Percentiles rank a stretch among this genome's conserved stretches.
These are phyloP conservation scores for Phodopus roborovskii DNA, from an alignment of 2,113 vertebrate species.

Conservation along the genomic window DNA sequence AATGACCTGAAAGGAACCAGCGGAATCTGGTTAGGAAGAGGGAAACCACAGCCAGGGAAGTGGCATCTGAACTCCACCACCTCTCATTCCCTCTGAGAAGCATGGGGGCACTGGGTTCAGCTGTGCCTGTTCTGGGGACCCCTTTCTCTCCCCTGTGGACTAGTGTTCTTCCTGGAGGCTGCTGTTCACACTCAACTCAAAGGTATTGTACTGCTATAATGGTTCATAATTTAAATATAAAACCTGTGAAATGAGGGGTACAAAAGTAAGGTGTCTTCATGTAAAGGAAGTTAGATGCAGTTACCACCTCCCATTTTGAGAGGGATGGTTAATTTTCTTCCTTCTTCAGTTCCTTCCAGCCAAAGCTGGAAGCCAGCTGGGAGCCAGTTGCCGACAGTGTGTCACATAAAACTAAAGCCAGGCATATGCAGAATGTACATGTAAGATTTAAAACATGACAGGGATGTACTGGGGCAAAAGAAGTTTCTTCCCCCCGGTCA, in stretches of 20 bases:
- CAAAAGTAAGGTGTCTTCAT: not conserved
- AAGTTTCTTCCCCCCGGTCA: too few relatives aligned
- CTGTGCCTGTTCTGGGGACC: too few relatives aligned
- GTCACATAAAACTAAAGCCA: too few relatives aligned
- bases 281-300: not conserved
- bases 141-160: rapidly evolving
- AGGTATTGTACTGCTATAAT: not conserved
- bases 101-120: too few relatives aligned
- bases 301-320: not conserved
- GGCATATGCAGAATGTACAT: too few relatives aligned
- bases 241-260: not conserved
- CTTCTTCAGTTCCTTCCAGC: not conserved
- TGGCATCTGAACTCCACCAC: not conserved
- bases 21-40: not conserved
- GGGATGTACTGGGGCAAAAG: too few relatives aligned
- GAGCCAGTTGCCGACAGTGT: too few relatives aligned
- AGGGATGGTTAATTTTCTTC: not conserved
- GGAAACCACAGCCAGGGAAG: not conserved
- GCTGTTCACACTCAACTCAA: not conserved
- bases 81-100: not conserved
- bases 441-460: too few relatives aligned
- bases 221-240: not conserved
- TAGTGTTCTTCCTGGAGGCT: too few relatives aligned
- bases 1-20: not conserved
- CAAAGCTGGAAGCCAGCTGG: too few relatives aligned